phyloP scores from a whole-genome alignment of 1,140 invertebrate species.

The Drosophila suzukii region DNA sequence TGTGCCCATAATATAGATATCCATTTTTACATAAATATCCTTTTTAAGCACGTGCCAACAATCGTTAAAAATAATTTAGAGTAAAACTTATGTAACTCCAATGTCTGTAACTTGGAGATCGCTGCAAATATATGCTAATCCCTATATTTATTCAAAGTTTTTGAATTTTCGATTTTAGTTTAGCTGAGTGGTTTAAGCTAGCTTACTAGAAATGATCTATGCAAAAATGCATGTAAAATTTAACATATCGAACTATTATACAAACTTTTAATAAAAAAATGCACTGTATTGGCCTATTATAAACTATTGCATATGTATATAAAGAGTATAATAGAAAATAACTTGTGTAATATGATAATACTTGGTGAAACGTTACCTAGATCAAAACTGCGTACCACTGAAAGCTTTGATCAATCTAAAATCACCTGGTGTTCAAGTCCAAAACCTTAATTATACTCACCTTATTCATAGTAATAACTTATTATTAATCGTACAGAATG shows the following conservation, averaged over 20 bases:
- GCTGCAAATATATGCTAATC: neutral
- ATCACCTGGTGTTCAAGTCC: neutral
- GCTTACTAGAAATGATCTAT: neutral
- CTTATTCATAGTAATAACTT: no score
- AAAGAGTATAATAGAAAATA: neutral
- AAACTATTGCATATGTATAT: constrained; percentile 3
- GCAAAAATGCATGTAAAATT: constrained; percentile 28
- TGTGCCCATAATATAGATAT: neutral
- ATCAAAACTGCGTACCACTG: neutral
- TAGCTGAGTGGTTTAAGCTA: neutral
- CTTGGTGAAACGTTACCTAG: neutral
- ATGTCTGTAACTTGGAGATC: neutral
- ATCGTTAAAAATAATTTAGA: constrained; percentile 6
- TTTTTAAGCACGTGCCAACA: constrained; percentile 1
- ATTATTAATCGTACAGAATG: no score
- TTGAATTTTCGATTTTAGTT: neutral
- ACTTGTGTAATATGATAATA: constrained; percentile 1
- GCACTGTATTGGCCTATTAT: neutral
- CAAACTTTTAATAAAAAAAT: constrained; percentile 17
- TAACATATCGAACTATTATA: constrained; percentile 57
- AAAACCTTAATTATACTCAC: neutral
- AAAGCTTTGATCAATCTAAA: neutral
- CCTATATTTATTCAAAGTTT: neutral
- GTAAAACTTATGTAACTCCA: neutral
- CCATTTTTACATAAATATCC: neutral